Conservation (phyloP, 2,888 invertebrate genomes). For the Zelleria hepariella region DNA sequence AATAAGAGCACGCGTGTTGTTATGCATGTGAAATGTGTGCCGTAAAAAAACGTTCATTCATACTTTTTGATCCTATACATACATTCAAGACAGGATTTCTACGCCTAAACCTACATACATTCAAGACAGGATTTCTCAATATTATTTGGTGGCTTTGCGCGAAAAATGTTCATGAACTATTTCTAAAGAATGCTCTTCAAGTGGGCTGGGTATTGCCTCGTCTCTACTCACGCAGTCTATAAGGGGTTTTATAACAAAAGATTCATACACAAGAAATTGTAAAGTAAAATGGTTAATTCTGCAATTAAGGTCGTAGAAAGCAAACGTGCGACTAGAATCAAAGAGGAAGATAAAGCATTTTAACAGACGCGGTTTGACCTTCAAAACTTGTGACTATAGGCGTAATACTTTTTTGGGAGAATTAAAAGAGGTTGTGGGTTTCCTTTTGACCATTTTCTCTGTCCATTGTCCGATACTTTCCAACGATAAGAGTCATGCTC, state of each 20-base stretch:
- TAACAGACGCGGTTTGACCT: background rate
- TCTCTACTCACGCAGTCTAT: background rate
- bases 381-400: background rate
- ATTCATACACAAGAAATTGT: background rate
- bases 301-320: slow-evolving; percentile 3
- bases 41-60: no score
- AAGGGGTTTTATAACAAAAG: background rate
- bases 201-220: no score
- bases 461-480: background rate
- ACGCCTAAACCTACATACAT: no score
- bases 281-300: background rate
- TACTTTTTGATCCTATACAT: no score
- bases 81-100: no score
- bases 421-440: background rate
- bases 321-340: background rate
- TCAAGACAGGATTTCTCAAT: no score
- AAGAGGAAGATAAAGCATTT: background rate
- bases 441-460: background rate
- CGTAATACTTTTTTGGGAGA: background rate
- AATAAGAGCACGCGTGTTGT: no score
- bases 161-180: no score
- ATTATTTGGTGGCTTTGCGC: no score
- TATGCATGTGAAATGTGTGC: no score
- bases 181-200: no score
- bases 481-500: background rate